Base-by-base conservation (phyloP, 2,113 vertebrate genomes). In the Mormyrus lacerda region DNA sequence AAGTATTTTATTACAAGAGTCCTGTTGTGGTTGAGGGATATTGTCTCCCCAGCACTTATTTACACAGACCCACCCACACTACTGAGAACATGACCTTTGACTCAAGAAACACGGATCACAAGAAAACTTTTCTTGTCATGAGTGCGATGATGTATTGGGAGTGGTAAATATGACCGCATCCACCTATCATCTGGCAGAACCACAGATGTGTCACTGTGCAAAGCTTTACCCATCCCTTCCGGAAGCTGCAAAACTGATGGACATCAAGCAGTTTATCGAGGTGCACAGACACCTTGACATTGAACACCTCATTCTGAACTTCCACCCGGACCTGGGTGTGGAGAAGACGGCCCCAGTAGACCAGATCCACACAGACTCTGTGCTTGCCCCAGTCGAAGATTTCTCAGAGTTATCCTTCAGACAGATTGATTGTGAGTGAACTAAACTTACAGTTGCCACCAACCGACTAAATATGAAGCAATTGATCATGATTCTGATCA, bases 351-450 rank as follows among this genome's bases (percentile, higher is more conserved):
- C 39, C 10, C 39, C 55, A 31, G 84, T 31, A 3, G 8, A 15
- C 21, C 45, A 19, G 4, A 47, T 50, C 6, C 7, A 47, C 11
- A 55, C 45, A 53, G 89, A 19, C 10, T 21, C 24, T 35, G 48
- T 0, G 27, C 7, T 44, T 45, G 82, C 44, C 45, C 31, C 21
- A 11, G 24, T 35, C 6, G 95, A 96, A 84, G 91, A 91, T 45
- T 96, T 96, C 83, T 61, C n/a, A 3, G 90, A 89, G 48, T 50
- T 95, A 8, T 89, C 91, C 48, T 89, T 87, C 42, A 50, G 90
- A 47, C 73, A 91, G 47, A 89, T 89, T 51, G 90, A 93, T 21
- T 51, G 95, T 96, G 87, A 94, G 94, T 90, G 1, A 39, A 82
- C 47, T 15, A 42, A 76, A 76, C 73, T 42, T 76, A 42, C 13